Evolutionary conservation across 2,888 invertebrate genomes (phyloP).

Genomic region (Pomacea canaliculata): DNA sequence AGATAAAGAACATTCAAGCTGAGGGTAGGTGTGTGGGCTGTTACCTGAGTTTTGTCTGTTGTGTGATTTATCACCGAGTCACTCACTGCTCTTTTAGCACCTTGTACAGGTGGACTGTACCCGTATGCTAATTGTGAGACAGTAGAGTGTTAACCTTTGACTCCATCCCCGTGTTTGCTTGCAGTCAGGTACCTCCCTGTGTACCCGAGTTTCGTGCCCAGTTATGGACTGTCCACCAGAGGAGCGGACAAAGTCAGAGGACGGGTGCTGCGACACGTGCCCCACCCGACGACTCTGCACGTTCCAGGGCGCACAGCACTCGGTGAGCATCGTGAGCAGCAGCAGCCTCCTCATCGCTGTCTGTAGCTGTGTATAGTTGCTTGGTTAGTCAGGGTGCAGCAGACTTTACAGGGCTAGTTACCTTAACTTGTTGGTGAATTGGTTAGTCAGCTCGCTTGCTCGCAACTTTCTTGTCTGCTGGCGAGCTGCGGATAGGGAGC

Average conservation of each 20-base stretch:
- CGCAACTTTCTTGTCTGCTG: background rate
- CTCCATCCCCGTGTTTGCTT: background rate
- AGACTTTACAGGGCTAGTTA: background rate
- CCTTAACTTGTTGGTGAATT: background rate
- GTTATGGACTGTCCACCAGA: conserved; percentile 52
- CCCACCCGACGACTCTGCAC: conserved; percentile 46
- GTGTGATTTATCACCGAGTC: too few species aligned
- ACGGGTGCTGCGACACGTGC: conserved; percentile 55
- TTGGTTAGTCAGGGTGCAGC: too few species aligned
- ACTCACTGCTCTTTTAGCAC: too few species aligned
- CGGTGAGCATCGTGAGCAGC: conserved; percentile 6
- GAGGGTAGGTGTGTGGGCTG: too few species aligned
- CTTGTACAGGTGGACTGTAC: too few species aligned
- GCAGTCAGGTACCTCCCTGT: conserved; percentile 57
- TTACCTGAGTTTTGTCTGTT: too few species aligned
- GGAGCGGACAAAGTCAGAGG: conserved; percentile 39
- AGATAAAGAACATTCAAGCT: too few species aligned
- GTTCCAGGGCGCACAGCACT: conserved; percentile 36
- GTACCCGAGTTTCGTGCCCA: conserved; percentile 59
- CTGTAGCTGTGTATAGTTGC: too few species aligned
- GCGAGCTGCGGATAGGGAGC: background rate
- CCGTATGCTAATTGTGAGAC: too few species aligned
- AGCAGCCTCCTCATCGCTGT: too few species aligned
- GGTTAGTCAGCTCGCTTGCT: background rate
- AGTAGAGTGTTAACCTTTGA: too few species aligned